Evolutionary conservation across 2,113 vertebrate genomes (phyloP), one percentile per base, ranked within the genome.

Genomic region (Megaceryle maxima): DNA sequence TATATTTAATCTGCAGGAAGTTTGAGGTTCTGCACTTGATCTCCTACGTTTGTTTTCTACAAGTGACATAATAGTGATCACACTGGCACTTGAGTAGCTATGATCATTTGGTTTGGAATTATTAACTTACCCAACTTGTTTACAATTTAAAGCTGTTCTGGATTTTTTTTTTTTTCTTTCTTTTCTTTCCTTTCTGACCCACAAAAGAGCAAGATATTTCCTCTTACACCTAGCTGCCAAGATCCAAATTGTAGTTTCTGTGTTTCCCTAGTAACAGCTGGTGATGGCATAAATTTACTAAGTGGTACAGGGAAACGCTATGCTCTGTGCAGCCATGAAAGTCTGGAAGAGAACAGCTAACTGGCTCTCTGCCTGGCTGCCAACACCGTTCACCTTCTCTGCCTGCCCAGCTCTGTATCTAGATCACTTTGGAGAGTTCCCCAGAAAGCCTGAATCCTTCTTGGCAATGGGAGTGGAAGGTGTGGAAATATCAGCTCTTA

Each of bases 251-350:
- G 73, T 84, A 81, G n/a, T 92, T 95, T 82, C 90, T 85, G 44
- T 64, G 80, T 96, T 95, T 94, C 96, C 95, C n/a, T 80, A 81
- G 96, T 87, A 94, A 95, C 92, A 89, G 83, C 70, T 87, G 82
- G 50, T 87, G 88, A 89, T 91, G 67, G 50, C 70, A 91, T 19
- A 76, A n/a, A 87, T 78, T 91, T 62, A 79, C 92, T 72, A 88
- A 94, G 77, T 82, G 80, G 73, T 69, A 69, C 43, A 55, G 92
- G 62, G 90, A 93, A 90, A 90, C 5, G 10, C 29, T 75, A 16
- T 64, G 66, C 66, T 88, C 90, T 53, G 64, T 82, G 80, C 64
- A 83, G 88, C 76, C n/a, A 0, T 64, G 44, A 59, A 78, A 92
- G 44, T 53, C 93, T 93, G 77, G 51, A 93, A 90, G 33, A 90